phyloP scores from a whole-genome alignment of 2,888 invertebrate species.

The Beris chalybata region DNA sequence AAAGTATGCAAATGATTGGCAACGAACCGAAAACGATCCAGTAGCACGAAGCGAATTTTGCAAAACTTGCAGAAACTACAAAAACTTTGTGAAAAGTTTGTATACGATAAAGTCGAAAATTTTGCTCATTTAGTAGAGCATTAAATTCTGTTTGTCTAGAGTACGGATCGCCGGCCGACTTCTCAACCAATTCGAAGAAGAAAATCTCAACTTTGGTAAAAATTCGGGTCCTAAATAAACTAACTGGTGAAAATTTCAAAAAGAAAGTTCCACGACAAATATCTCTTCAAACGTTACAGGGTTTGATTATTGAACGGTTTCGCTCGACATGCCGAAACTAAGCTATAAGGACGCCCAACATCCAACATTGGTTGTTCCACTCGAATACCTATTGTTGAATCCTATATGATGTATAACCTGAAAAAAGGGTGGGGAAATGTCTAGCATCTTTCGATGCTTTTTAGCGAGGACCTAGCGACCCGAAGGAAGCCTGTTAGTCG shows the following conservation, averaged over 20 bases:
- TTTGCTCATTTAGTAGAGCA: too few species aligned
- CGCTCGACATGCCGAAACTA: slow-evolving; percentile 49
- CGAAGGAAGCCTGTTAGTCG: too few species aligned
- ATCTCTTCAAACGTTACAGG: too few species aligned
- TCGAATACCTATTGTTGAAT: slow-evolving; percentile 82
- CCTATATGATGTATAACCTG: slow-evolving; percentile 85
- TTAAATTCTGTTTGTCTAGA: slow-evolving; percentile 63
- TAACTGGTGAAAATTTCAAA: too few species aligned
- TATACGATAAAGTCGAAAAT: neutral
- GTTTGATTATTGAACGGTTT: too few species aligned
- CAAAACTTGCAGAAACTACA: slow-evolving; percentile 74
- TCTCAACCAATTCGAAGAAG: too few species aligned
- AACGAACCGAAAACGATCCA: slow-evolving; percentile 57
- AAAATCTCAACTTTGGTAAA: too few species aligned
- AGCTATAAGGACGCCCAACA: slow-evolving; percentile 61
- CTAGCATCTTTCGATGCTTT: too few species aligned
- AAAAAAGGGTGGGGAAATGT: slow-evolving; percentile 79
- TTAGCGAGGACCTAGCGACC: too few species aligned
- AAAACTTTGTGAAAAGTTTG: slow-evolving; percentile 73
- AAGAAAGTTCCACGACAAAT: too few species aligned
- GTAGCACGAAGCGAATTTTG: slow-evolving; percentile 62
- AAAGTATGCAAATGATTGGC: slow-evolving; percentile 75
- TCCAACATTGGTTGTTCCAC: slow-evolving; percentile 68
- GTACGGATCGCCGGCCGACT: slow-evolving; percentile 81
- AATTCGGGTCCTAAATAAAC: too few species aligned